These are phyloP conservation scores for Drosophila yooni DNA, from an alignment of 2,888 invertebrate genomes.

Conservation along the genomic window DNA sequence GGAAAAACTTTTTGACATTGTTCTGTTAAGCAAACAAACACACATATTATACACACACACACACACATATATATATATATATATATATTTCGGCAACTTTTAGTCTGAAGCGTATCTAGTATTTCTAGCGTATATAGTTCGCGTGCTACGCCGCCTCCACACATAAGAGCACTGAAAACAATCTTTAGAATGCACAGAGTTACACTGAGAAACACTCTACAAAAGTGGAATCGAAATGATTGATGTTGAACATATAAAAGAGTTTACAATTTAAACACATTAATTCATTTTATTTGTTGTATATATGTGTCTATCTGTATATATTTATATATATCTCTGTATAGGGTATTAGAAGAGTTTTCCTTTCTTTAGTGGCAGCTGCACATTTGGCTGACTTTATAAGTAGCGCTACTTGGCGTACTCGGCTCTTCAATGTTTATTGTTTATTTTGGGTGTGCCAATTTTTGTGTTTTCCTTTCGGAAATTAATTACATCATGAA, in stretches of 20 bases:
- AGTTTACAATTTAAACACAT: neutral
- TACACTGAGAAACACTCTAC: conserved; percentile 15
- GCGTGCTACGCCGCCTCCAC: conserved; percentile 12
- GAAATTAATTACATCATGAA: conserved; percentile 75
- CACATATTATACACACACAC: neutral
- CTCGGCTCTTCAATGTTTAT: conserved; percentile 55
- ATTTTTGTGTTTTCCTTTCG: conserved; percentile 56
- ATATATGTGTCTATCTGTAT: neutral
- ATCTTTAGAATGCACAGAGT: neutral
- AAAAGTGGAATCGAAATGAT: neutral
- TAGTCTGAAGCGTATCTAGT: conserved; percentile 54
- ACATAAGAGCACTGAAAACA: neutral
- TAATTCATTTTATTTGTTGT: neutral
- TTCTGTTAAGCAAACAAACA: conserved; percentile 26
- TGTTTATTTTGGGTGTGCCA: conserved; percentile 77
- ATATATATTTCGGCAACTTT: conserved; percentile 43
- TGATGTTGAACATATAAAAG: neutral
- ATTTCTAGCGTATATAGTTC: conserved; percentile 24
- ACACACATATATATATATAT: conserved; percentile 14
- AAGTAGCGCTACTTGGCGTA: conserved; percentile 45
- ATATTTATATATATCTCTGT: neutral
- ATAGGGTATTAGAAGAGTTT: conserved; percentile 25
- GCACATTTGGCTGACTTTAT: conserved; percentile 17
- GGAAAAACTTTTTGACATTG: conserved; percentile 64
- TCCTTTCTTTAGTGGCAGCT: conserved; percentile 7